These are phyloP conservation scores for Helicoverpa zea DNA, from an alignment of 1,140 invertebrate species.

Conservation along the genomic window DNA sequence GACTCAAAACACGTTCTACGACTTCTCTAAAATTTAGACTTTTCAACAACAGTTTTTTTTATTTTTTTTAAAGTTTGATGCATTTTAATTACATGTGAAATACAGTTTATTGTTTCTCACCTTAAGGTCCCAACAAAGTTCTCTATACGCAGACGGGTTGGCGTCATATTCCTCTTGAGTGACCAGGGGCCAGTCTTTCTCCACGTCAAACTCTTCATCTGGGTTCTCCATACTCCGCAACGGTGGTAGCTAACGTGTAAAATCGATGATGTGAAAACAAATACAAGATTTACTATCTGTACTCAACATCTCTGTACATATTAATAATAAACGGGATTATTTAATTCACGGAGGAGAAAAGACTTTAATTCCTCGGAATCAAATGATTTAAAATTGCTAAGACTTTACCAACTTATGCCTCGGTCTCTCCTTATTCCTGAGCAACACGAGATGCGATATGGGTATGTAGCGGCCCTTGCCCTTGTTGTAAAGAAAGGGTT, in stretches of 20 bases:
- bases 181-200: slow-evolving; percentile 90
- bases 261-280: background rate
- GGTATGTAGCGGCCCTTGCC: slow-evolving; percentile 96
- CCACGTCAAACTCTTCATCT: slow-evolving; percentile 93
- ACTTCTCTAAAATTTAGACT: too few relatives aligned
- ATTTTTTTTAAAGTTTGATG: too few relatives aligned
- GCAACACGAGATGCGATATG: slow-evolving; percentile 94
- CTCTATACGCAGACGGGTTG: slow-evolving; percentile 90
- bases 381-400: background rate
- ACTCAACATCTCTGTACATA: too few relatives aligned
- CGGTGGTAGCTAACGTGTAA: slow-evolving; percentile 88
- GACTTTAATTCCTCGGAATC: too few relatives aligned
- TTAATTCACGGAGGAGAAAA: too few relatives aligned
- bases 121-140: slow-evolving; percentile 97
- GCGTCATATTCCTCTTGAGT: slow-evolving; percentile 87
- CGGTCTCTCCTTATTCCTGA: slow-evolving; percentile 95
- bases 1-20: too few relatives aligned
- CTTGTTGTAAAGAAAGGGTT: slow-evolving; percentile 97
- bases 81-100: too few relatives aligned
- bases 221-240: slow-evolving; percentile 93
- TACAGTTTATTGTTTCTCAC: slow-evolving; percentile 69
- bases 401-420: slow-evolving; percentile 91
- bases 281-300: too few relatives aligned
- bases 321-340: too few relatives aligned
- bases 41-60: too few relatives aligned